phyloP scores from a whole-genome alignment of 2,888 invertebrate genomes.

The Amblyteles armatorius region DNA sequence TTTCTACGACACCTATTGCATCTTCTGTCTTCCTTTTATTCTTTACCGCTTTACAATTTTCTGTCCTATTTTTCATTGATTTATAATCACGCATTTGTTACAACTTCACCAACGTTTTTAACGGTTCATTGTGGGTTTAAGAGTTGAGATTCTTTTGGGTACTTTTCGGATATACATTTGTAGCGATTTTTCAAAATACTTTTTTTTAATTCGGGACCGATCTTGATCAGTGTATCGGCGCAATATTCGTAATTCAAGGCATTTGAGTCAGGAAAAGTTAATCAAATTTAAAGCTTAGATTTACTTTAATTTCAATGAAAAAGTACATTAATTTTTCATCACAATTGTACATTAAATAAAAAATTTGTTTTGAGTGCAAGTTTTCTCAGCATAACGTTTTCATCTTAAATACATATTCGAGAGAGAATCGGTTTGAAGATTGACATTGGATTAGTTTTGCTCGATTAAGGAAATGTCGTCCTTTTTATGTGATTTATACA shows the following conservation, averaged over 20 bases:
- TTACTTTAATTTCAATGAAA: no score
- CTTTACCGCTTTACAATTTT: conserved; percentile 13
- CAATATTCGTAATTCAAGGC: not conserved
- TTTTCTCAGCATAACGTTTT: not conserved
- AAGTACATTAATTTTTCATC: no score
- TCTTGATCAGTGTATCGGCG: no score
- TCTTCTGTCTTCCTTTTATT: conserved; percentile 13
- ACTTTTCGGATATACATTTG: not conserved
- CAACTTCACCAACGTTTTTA: conserved; percentile 23
- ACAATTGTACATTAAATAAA: no score
- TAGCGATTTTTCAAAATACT: not conserved
- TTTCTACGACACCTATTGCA: conserved; percentile 14
- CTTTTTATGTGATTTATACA: not conserved
- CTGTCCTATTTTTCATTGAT: conserved; percentile 29
- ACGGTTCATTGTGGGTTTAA: conserved; percentile 1
- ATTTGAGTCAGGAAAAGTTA: not conserved
- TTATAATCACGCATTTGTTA: conserved; percentile 39
- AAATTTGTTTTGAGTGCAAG: not conserved
- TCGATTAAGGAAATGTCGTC: not conserved
- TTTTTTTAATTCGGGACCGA: not conserved
- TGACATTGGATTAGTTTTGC: not conserved
- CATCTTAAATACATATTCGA: not conserved
- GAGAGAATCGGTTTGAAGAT: not conserved
- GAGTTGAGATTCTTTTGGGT: not conserved
- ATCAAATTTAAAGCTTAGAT: no score